Conservation (phyloP, 2,797 vertebrate species). For the Telmatherina bonti region DNA sequence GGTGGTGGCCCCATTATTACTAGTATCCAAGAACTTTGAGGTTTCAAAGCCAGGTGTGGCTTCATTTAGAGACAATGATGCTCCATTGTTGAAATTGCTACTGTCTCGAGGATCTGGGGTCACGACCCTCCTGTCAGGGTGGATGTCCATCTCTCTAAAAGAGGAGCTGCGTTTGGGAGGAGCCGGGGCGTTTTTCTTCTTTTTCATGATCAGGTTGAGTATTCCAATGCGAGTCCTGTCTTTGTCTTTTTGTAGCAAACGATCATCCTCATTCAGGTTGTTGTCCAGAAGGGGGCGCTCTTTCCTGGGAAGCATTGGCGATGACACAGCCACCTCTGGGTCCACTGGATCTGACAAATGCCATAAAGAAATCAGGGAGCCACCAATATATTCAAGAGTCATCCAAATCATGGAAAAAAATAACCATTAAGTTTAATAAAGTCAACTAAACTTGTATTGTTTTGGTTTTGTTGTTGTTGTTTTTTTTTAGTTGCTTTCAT, state of each 20-base stretch:
- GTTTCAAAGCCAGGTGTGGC: slow-evolving; percentile 73
- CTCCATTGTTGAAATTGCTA: slow-evolving; percentile 84
- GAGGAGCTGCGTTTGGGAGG: slow-evolving; percentile 97
- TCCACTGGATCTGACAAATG: slow-evolving; percentile 85
- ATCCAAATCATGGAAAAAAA: not conserved
- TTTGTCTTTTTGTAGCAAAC: slow-evolving; percentile 91
- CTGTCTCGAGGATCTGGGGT: slow-evolving; percentile 84
- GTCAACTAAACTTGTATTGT: not conserved
- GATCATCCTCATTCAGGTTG: slow-evolving; percentile 91
- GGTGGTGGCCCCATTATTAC: slow-evolving; percentile 83
- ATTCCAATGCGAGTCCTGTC: slow-evolving; percentile 92
- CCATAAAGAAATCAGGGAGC: slow-evolving; percentile 1
- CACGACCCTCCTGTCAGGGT: slow-evolving; percentile 77
- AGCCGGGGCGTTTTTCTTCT: slow-evolving; percentile 93
- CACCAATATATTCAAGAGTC: not conserved
- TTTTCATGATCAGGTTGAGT: slow-evolving; percentile 95
- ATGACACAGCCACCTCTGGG: slow-evolving; percentile 86
- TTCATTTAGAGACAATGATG: slow-evolving; percentile 73
- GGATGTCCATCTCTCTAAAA: slow-evolving; percentile 91
- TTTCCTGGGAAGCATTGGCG: slow-evolving; percentile 93
- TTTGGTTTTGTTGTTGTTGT: not conserved
- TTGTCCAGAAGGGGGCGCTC: slow-evolving; percentile 87
- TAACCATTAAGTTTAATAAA: not conserved
- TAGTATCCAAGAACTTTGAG: slow-evolving; percentile 78
- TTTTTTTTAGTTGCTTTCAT: not conserved